Percentiles rank a stretch among this genome's conserved stretches.
These are phyloP conservation scores for Boloria selene DNA, from an alignment of 2,888 invertebrate species.

Conservation along the genomic window DNA sequence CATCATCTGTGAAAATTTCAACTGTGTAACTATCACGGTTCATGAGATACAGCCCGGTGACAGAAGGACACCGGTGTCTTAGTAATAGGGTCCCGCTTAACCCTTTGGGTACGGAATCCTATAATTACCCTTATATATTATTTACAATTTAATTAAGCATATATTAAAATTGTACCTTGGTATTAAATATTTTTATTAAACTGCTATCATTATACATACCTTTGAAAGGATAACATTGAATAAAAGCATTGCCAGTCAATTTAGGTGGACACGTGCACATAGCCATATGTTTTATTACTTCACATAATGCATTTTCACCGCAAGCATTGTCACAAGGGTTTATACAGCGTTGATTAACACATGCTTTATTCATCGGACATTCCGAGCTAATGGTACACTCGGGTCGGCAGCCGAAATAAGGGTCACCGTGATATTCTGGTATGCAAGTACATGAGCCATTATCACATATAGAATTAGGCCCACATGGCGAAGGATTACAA, in stretches of 20 bases:
- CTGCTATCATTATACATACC: slow-evolving; percentile 59
- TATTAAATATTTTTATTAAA: slow-evolving; percentile 3
- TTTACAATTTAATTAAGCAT: no score
- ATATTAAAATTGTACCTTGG: no score
- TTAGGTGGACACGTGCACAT: slow-evolving; percentile 88
- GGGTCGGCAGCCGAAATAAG: slow-evolving; percentile 86
- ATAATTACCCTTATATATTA: no score
- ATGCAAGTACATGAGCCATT: slow-evolving; percentile 84
- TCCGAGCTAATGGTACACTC: slow-evolving; percentile 89
- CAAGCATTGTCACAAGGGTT: slow-evolving; percentile 90
- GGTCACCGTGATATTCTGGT: slow-evolving; percentile 85
- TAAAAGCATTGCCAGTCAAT: slow-evolving; percentile 88
- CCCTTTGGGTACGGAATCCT: no score
- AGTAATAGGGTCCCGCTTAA: no score
- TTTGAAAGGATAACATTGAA: slow-evolving; percentile 83
- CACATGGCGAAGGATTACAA: slow-evolving; percentile 86
- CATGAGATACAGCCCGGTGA: no score
- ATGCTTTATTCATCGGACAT: slow-evolving; percentile 86
- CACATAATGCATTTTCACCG: slow-evolving; percentile 87
- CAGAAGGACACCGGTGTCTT: no score
- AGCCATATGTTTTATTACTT: slow-evolving; percentile 89
- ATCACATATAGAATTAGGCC: slow-evolving; percentile 83
- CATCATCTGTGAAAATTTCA: no score
- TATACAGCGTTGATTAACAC: slow-evolving; percentile 86
- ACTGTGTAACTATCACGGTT: no score